These are phyloP conservation scores for Lophura nycthemera DNA, from an alignment of 2,113 vertebrate genomes.

Conservation along the genomic window DNA sequence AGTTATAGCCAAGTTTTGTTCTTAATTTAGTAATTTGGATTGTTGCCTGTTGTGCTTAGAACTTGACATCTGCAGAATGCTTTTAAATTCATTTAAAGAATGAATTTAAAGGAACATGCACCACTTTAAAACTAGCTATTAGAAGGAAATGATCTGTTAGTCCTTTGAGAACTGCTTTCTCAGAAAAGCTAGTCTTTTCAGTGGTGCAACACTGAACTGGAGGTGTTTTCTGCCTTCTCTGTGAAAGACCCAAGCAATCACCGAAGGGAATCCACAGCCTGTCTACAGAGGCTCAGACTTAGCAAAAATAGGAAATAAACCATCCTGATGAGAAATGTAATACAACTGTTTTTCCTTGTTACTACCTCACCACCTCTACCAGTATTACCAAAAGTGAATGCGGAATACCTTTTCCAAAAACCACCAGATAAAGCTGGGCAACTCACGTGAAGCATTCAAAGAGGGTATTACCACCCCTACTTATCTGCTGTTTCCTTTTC, in stretches of 20 bases:
- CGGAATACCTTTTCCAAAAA: neutral
- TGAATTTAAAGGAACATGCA: neutral
- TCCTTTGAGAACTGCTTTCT: neutral
- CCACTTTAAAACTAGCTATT: neutral
- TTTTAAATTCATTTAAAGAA: neutral
- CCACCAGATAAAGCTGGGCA: neutral
- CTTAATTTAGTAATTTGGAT: conserved; percentile 26
- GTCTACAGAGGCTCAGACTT: neutral
- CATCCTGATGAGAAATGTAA: neutral
- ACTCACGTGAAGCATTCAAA: neutral
- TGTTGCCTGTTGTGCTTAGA: neutral
- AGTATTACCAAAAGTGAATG: neutral
- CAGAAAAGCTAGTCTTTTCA: neutral
- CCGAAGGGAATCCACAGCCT: neutral
- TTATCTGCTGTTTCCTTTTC: neutral
- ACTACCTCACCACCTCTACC: neutral
- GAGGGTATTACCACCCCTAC: neutral
- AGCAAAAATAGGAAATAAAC: neutral
- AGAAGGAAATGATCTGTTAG: neutral
- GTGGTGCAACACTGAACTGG: neutral
- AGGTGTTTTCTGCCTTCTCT: neutral
- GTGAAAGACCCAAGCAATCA: neutral
- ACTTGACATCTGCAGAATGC: neutral
- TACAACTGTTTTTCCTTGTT: neutral
- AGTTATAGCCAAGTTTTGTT: neutral